phyloP scores from a whole-genome alignment of 2,888 invertebrate species.

The Pterostichus niger region DNA sequence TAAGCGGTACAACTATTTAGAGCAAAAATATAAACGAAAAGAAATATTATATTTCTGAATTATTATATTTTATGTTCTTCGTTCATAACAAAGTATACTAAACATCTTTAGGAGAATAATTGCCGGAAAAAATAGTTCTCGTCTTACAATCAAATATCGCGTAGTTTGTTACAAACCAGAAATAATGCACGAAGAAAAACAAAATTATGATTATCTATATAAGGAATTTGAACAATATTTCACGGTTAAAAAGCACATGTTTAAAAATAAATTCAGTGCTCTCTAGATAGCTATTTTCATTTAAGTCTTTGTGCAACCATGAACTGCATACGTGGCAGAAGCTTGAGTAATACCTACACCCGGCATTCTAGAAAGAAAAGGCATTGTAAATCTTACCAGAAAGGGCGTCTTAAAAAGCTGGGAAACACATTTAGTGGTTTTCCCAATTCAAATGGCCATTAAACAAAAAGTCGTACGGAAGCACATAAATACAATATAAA shows the following conservation, averaged over 20 bases:
- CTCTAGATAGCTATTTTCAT: constrained; percentile 41
- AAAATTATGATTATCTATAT: too few relatives aligned
- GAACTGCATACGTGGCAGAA: constrained; percentile 62
- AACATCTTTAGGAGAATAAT: too few relatives aligned
- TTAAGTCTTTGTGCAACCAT: constrained; percentile 53
- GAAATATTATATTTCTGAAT: too few relatives aligned
- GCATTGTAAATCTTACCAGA: constrained; percentile 61
- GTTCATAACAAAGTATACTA: too few relatives aligned
- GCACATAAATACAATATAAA: constrained; percentile 65
- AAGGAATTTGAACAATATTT: background rate
- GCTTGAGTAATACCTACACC: constrained; percentile 46
- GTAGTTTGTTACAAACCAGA: too few relatives aligned
- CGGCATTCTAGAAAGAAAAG: constrained; percentile 40
- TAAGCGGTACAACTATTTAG: too few relatives aligned
- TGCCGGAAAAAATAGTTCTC: too few relatives aligned
- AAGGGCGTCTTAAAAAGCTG: constrained; percentile 65
- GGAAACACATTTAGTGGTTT: constrained; percentile 66
- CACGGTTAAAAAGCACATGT: constrained; percentile 31
- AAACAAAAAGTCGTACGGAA: constrained; percentile 64
- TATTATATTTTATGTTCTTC: too few relatives aligned
- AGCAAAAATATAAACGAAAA: too few relatives aligned
- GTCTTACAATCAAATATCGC: too few relatives aligned
- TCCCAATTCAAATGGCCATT: constrained; percentile 65
- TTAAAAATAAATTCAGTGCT: constrained; percentile 45
- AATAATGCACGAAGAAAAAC: too few relatives aligned